Conservation (phyloP, 2,113 vertebrate species). For the Apaloderma vittatum region DNA sequence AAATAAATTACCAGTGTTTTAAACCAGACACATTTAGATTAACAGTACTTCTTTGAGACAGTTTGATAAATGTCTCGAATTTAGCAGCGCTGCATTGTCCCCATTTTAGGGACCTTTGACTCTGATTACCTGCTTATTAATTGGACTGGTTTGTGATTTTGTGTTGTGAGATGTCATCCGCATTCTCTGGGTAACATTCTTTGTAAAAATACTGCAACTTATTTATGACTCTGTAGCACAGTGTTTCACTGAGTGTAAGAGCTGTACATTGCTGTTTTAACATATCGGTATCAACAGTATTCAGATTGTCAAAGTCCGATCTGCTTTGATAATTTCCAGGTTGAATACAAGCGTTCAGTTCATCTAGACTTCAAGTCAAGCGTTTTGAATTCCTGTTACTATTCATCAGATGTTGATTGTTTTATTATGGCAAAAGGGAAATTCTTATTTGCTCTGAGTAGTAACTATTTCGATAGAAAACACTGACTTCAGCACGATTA, state of each 20-base stretch:
- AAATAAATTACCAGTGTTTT: conserved; percentile 66
- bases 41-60: conserved; percentile 64
- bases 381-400: neutral
- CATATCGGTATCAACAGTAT: neutral
- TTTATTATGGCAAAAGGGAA: neutral
- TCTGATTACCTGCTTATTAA: conserved; percentile 42
- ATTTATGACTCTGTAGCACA: neutral
- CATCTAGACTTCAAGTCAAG: neutral
- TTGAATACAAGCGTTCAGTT: neutral
- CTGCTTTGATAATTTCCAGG: neutral
- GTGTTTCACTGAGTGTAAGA: neutral
- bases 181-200: neutral
- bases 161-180: neutral
- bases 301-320: neutral
- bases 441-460: neutral
- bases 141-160: neutral
- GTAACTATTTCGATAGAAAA: neutral
- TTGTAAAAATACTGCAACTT: neutral
- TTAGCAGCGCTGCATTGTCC: neutral
- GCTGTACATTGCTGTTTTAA: neutral
- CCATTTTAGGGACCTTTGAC: conserved; percentile 33
- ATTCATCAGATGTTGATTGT: neutral
- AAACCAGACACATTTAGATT: conserved; percentile 72
- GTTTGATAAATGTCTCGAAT: conserved; percentile 70
- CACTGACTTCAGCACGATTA: neutral